These are phyloP conservation scores for Andrena chrysosceles DNA, from an alignment of 2,888 invertebrate species.

Conservation along the genomic window DNA sequence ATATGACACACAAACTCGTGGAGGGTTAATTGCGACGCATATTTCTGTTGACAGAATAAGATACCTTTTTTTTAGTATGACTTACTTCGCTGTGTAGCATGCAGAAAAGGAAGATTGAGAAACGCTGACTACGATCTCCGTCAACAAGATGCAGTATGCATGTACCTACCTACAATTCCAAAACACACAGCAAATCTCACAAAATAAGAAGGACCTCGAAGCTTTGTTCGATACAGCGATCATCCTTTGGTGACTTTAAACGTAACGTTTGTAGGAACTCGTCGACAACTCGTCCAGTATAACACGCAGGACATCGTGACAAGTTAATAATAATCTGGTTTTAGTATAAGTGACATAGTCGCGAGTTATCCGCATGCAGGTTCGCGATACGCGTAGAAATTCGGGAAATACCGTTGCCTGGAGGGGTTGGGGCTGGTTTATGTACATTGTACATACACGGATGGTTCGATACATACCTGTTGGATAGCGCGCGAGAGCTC, in stretches of 20 bases:
- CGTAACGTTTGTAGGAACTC: neutral
- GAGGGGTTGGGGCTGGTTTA: constrained; percentile 20
- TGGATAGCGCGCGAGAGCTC: constrained; percentile 32
- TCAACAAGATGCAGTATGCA: too few relatives aligned
- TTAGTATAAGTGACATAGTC: neutral
- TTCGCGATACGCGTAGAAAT: constrained; percentile 7
- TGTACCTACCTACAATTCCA: too few relatives aligned
- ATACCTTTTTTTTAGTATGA: too few relatives aligned
- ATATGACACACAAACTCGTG: neutral
- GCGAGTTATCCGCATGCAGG: neutral
- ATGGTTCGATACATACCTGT: constrained; percentile 48
- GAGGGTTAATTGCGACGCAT: too few relatives aligned
- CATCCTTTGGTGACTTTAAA: too few relatives aligned
- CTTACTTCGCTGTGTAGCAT: too few relatives aligned
- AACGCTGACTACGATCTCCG: too few relatives aligned
- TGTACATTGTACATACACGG: constrained; percentile 11
- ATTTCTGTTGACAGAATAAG: too few relatives aligned
- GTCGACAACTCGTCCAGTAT: neutral
- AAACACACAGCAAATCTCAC: too few relatives aligned
- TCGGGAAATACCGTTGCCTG: constrained; percentile 25
- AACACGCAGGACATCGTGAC: neutral
- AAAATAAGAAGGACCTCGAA: too few relatives aligned
- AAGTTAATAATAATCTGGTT: neutral
- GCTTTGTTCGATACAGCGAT: too few relatives aligned
- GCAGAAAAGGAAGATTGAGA: too few relatives aligned